phyloP scores from a whole-genome alignment of 2,797 vertebrate genomes.

The Acipenser oxyrinchus region DNA sequence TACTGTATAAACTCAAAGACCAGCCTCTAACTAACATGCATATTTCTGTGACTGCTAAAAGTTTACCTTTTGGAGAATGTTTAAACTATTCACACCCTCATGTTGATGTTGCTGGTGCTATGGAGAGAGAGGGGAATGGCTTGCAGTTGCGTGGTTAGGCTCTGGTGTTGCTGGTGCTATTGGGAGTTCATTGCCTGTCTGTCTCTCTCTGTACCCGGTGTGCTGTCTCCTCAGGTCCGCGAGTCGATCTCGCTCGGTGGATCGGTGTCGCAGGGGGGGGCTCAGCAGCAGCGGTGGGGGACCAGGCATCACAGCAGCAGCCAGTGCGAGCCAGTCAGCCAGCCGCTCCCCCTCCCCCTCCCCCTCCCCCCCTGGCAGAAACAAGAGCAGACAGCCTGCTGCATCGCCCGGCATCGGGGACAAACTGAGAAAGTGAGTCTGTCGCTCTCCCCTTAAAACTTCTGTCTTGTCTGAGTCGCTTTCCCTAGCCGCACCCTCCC shows the following conservation, averaged over 20 bases:
- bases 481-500: not conserved
- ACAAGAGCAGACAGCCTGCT: slow-evolving; percentile 51
- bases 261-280: slow-evolving; percentile 57
- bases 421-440: slow-evolving; percentile 87
- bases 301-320: slow-evolving; percentile 68
- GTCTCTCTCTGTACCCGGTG: not conserved
- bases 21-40: no score
- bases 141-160: no score
- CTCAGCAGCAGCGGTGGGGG: slow-evolving; percentile 52
- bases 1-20: no score
- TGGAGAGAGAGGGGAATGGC: no score
- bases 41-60: no score
- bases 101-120: no score
- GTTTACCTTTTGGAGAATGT: no score
- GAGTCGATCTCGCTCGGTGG: slow-evolving; percentile 72
- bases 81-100: no score
- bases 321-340: slow-evolving; percentile 56
- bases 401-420: slow-evolving; percentile 66
- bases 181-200: not conserved
- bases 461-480: not conserved
- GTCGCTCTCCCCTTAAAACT: not conserved
- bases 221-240: slow-evolving; percentile 35
- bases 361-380: slow-evolving; percentile 51
- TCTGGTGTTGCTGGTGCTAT: not conserved
- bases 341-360: slow-evolving; percentile 68